phyloP scores from a whole-genome alignment of 2,797 vertebrate species.

The Mormyrus proboscirostris region DNA sequence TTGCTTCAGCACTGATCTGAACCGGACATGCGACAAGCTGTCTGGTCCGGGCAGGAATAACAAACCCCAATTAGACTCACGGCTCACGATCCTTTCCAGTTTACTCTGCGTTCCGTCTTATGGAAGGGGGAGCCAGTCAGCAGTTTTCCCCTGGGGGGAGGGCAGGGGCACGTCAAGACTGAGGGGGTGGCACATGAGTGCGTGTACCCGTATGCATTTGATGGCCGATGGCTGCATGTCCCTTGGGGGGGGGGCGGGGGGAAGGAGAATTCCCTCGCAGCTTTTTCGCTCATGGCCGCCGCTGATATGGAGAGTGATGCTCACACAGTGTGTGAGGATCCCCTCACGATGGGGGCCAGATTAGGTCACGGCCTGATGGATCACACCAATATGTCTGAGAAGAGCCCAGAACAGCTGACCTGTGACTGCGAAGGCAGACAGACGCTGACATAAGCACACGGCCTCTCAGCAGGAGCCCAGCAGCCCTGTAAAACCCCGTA shows the following conservation, averaged over 20 bases:
- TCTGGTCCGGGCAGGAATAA: too few species aligned
- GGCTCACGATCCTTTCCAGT: slow-evolving; percentile 11
- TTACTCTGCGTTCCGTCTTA: not conserved
- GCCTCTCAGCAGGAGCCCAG: not conserved
- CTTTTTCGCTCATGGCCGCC: not conserved
- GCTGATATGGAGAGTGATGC: not conserved
- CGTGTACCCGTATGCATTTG: not conserved
- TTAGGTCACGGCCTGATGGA: not conserved
- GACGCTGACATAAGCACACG: not conserved
- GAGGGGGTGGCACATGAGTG: not conserved
- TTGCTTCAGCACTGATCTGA: slow-evolving; percentile 22
- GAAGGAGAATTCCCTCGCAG: not conserved
- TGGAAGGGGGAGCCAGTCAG: not conserved
- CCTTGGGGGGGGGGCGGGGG: not conserved
- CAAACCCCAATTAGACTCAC: not conserved
- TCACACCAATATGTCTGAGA: slow-evolving; percentile 17
- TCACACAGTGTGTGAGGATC: not conserved
- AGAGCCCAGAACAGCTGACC: slow-evolving; percentile 13
- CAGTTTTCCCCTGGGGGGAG: not conserved
- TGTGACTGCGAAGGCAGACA: not conserved
- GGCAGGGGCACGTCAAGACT: not conserved
- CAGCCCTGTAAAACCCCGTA: not conserved
- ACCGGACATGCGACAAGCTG: not conserved
- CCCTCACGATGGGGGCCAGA: not conserved
- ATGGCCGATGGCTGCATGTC: not conserved